Base-by-base conservation (phyloP, 1,140 invertebrate species). In the Cyclina sinensis region DNA sequence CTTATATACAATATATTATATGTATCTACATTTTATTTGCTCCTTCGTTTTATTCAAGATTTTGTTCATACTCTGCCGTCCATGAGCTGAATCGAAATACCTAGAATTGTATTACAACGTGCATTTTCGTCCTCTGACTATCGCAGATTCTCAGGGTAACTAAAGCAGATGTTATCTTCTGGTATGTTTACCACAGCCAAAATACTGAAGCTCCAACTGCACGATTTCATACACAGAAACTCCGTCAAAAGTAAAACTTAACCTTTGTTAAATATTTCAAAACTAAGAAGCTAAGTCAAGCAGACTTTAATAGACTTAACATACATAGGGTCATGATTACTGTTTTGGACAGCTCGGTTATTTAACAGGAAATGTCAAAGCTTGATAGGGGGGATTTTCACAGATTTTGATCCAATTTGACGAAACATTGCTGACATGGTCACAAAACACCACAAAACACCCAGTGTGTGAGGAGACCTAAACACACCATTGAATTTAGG, bases 341-440 rank as follows among this genome's bases (percentile, higher is more conserved):
- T 70, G 65, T 70, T 70, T 70, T 70, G 9, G 65, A 32, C 65
- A 37, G 65, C 37, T 39, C 32, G 73, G 43, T 78, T 78, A 78
- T 78, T 46, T 43, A 78, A 78, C 73, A 78, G 73, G 73, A 78
- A 78, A 78, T 78, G 73, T 78, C 43, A 78, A 24, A 0, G 27
- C 1, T n/a, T 78, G 73, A 78, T 78, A 78, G 39, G n/a, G 27
- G 73, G 30, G 73, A 78, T 78, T 78, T 78, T 78, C 73, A 54
- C 73, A 78, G 73, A 30, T 46, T 78, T 78, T 48, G 2, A 78
- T 54, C 73, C 39, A 27, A 48, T 54, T 54, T 78, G 73, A 78
- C 27, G 73, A 48, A 78, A 46, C 7, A 14, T 48, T 32, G 73
- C 39, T 78, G 73, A 78, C 73, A 78, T 78, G 11, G 21, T 27